phyloP scores from a whole-genome alignment of 2,797 vertebrate species.

The Schizopygopsis malacanthus region DNA sequence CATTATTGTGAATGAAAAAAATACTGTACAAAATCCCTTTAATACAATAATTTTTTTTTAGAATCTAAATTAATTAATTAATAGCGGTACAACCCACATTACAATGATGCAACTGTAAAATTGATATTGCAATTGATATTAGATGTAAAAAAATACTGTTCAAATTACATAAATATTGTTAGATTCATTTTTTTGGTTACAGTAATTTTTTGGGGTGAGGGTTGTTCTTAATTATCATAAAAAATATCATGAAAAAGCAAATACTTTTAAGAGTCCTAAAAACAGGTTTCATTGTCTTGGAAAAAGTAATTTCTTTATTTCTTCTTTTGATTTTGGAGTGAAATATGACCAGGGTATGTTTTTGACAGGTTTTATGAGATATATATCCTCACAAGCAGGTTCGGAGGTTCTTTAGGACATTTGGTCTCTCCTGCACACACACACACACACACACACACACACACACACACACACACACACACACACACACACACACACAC shows the following conservation, averaged over 20 bases:
- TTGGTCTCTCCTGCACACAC: not conserved
- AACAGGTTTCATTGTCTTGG: not conserved
- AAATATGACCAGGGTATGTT: not conserved
- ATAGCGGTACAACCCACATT: not conserved
- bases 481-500: too few species aligned
- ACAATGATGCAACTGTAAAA: not conserved
- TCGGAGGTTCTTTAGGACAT: not conserved
- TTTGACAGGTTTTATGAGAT: not conserved
- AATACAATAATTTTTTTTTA: not conserved
- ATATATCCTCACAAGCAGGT: not conserved
- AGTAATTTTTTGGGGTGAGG: not conserved
- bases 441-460: too few species aligned
- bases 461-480: too few species aligned
- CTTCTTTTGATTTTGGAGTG: not conserved
- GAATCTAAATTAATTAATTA: not conserved
- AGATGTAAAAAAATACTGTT: not conserved
- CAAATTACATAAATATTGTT: not conserved
- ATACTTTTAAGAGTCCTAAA: not conserved
- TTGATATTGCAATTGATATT: not conserved
- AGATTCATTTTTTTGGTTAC: not conserved
- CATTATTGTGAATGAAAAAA: not conserved
- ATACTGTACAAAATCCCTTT: not conserved
- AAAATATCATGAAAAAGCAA: not conserved
- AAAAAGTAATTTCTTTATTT: not conserved
- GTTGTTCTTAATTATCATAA: not conserved